Conservation (phyloP, 2,797 vertebrate genomes). For the Rhodeus uyekii region DNA sequence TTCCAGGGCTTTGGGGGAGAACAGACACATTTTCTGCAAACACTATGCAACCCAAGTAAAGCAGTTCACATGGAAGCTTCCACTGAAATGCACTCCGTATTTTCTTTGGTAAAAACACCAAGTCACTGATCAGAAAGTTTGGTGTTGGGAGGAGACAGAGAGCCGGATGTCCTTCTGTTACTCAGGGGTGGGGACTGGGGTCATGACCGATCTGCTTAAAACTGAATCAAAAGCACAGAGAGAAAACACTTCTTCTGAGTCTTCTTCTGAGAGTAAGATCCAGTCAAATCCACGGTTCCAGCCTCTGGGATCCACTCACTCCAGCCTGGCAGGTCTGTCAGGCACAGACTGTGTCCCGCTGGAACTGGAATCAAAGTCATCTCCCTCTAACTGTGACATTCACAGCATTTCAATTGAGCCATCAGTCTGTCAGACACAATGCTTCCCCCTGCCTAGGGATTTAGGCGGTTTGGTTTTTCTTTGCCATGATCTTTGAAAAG, state of each 20-base stretch:
- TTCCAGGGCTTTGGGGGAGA: slow-evolving; percentile 43
- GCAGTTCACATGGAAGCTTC: slow-evolving; percentile 1
- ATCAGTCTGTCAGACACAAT: slow-evolving; percentile 70
- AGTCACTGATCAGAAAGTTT: slow-evolving; percentile 47
- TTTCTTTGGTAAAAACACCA: slow-evolving; percentile 6
- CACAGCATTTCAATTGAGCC: slow-evolving; percentile 73
- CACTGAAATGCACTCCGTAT: neutral
- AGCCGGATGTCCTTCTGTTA: slow-evolving; percentile 35
- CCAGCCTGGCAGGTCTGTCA: slow-evolving; percentile 62
- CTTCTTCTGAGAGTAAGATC: slow-evolving; percentile 55
- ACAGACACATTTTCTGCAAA: neutral
- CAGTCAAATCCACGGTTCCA: slow-evolving; percentile 36
- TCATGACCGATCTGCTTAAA: slow-evolving; percentile 66
- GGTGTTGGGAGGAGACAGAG: slow-evolving; percentile 40
- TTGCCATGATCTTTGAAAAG: slow-evolving; percentile 15
- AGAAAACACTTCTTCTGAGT: slow-evolving; percentile 59
- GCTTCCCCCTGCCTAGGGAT: slow-evolving; percentile 13
- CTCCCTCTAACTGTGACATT: slow-evolving; percentile 65
- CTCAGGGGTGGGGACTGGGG: slow-evolving; percentile 46
- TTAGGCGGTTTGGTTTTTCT: slow-evolving; percentile 8
- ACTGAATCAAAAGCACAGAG: slow-evolving; percentile 58
- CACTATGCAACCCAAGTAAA: neutral
- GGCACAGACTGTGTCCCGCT: slow-evolving; percentile 58
- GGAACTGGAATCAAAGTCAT: slow-evolving; percentile 63
- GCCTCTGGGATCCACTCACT: slow-evolving; percentile 30